phyloP scores from a whole-genome alignment of 2,113 vertebrate species.

The Sinocyclocheilus anophthalmus region DNA sequence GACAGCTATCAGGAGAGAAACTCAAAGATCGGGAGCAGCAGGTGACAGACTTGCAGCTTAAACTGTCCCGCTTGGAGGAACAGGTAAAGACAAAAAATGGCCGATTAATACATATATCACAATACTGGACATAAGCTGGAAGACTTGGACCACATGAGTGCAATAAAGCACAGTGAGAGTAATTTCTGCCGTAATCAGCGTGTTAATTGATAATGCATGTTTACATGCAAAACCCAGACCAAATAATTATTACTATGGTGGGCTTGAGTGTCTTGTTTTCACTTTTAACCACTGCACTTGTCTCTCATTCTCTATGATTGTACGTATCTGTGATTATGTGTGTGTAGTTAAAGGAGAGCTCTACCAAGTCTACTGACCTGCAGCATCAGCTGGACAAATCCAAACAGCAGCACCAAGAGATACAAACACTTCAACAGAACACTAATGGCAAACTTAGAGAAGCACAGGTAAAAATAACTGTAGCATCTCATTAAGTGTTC shows the following conservation, averaged over 20 bases:
- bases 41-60: conserved; percentile 91
- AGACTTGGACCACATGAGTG: not conserved
- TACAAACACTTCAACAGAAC: conserved; percentile 90
- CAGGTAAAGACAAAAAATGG: conserved; percentile 75
- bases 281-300: not conserved
- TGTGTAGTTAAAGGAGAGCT: conserved; percentile 87
- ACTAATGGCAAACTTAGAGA: conserved; percentile 93
- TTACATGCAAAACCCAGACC: not conserved
- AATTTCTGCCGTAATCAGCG: not conserved
- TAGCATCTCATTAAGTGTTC: not conserved
- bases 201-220: not conserved
- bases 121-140: not conserved
- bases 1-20: conserved; percentile 95
- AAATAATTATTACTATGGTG: not conserved
- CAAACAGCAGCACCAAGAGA: conserved; percentile 94
- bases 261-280: not conserved
- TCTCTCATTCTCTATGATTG: not conserved
- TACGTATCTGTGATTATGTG: not conserved
- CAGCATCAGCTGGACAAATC: conserved; percentile 95
- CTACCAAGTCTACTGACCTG: conserved; percentile 82
- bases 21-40: conserved; percentile 96
- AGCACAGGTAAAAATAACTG: conserved; percentile 84
- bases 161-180: not conserved
- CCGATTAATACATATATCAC: not conserved
- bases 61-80: conserved; percentile 91